Conservation (phyloP, 2,113 vertebrate species). For the Coreoperca whiteheadi region DNA sequence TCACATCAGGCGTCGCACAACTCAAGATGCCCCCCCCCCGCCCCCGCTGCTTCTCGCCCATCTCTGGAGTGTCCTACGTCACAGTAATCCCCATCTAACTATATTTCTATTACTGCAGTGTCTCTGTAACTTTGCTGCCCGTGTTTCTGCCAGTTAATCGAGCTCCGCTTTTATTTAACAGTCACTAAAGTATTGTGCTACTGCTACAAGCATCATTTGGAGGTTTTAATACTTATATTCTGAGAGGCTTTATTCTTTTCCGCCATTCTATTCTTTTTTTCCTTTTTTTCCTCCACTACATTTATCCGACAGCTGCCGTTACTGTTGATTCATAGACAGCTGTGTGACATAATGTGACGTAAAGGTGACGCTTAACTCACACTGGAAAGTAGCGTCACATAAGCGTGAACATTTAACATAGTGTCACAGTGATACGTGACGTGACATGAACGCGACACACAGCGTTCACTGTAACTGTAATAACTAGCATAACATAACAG, state of each 20-base stretch:
- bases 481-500: background rate
- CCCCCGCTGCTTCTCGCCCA: conserved; percentile 8
- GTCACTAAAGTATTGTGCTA: background rate
- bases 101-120: background rate
- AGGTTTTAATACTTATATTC: background rate
- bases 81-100: background rate
- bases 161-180: background rate
- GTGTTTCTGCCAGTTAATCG: no score
- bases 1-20: conserved; percentile 23
- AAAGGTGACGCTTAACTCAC: no score
- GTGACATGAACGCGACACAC: no score
- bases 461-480: no score
- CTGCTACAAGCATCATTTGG: background rate
- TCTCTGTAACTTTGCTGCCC: no score
- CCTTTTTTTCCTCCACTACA: background rate
- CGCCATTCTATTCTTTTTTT: no score
- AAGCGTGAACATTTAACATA: no score
- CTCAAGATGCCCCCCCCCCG: background rate
- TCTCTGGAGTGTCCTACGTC: background rate
- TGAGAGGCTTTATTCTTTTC: background rate
- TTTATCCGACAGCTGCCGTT: background rate
- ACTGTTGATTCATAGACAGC: background rate
- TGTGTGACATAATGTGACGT: no score
- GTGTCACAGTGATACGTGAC: no score
- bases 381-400: no score